phyloP scores from a whole-genome alignment of 2,888 invertebrate genomes.

The Caenorhabditis sp. region DNA sequence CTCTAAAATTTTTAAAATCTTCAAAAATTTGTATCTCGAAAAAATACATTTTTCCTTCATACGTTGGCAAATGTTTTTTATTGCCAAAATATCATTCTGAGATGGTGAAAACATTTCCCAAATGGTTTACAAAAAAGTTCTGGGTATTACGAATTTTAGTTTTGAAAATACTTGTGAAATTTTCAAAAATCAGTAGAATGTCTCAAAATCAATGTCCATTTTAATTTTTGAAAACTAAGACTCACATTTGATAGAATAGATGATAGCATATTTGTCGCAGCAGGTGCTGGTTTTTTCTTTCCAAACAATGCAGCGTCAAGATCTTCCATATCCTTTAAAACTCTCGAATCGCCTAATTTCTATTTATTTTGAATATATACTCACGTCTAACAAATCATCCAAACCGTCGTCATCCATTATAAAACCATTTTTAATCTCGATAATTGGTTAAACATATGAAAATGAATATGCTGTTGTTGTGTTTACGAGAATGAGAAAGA shows the following conservation, averaged over 20 bases:
- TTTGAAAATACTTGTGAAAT: too few species aligned
- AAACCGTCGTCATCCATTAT: slow-evolving; percentile 7
- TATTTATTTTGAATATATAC: background rate
- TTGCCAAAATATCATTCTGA: too few species aligned
- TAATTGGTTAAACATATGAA: background rate
- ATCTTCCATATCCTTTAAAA: slow-evolving; percentile 16
- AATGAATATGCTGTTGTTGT: background rate
- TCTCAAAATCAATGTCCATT: background rate
- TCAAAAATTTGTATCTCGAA: too few species aligned
- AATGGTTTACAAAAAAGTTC: too few species aligned
- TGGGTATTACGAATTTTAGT: too few species aligned
- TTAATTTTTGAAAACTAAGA: too few species aligned
- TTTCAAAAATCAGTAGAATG: background rate
- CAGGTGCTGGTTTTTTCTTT: slow-evolving; percentile 5
- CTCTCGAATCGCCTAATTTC: background rate
- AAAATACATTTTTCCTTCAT: too few species aligned
- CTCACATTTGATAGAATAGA: slow-evolving; percentile 8
- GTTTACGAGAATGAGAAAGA: background rate
- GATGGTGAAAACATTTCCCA: too few species aligned
- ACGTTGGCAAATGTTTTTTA: too few species aligned
- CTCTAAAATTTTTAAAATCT: too few species aligned
- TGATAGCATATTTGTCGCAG: background rate
- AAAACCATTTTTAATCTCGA: too few species aligned
- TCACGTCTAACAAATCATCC: slow-evolving; percentile 10
- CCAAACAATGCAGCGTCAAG: slow-evolving; percentile 13